Base-by-base conservation (phyloP, 2,113 vertebrate species). In the Xiphias gladius region DNA sequence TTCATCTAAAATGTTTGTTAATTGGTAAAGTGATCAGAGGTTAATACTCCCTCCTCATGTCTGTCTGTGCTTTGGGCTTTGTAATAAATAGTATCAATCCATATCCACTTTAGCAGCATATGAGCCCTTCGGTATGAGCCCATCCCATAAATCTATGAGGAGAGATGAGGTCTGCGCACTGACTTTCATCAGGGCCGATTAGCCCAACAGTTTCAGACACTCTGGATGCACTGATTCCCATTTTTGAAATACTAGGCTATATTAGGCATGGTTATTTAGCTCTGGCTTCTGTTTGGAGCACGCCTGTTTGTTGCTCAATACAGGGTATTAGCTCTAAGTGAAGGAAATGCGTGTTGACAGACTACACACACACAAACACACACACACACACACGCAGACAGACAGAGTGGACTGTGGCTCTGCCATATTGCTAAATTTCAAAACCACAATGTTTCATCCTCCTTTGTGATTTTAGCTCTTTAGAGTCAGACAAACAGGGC, bases 261-360 rank as follows among this genome's bases (percentile, higher is more conserved):
- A 92, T 94, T 93, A 93, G 90, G 79, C 46, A 55, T 65, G 83
- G 76, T 86, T 90, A 83, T 94, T 88, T 88, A 83, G 84, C 76
- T 80, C 89, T 89, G 89, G 86, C 80, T 86, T 84, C 52, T 91
- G 90, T 94, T 91, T 88, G 76, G 90, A 85, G 73, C 39, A 80
- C 2, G 83, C 86, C 90, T 91, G 91, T 88, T 92, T 93, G 92
- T 90, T 93, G 93, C 82, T 92, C 87, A 91, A 94, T 92, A 91
- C 76, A 84, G 65, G 55, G 86, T 89, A 92, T 95, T 93, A 93
- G 76, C 55, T 69, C 85, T 94, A 95, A 95, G 93, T 94, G 93
- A 92, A 84, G 81, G 88, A 93, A 95, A 95, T 94, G 91, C 82
- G 92, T 93, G 93, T 77, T 87, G 93, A 92, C 88, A 92, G 77